Percentiles rank a stretch among this genome's conserved stretches.
These are phyloP conservation scores for Argynnis bischoffii DNA, from an alignment of 2,888 invertebrate species.

Conservation along the genomic window DNA sequence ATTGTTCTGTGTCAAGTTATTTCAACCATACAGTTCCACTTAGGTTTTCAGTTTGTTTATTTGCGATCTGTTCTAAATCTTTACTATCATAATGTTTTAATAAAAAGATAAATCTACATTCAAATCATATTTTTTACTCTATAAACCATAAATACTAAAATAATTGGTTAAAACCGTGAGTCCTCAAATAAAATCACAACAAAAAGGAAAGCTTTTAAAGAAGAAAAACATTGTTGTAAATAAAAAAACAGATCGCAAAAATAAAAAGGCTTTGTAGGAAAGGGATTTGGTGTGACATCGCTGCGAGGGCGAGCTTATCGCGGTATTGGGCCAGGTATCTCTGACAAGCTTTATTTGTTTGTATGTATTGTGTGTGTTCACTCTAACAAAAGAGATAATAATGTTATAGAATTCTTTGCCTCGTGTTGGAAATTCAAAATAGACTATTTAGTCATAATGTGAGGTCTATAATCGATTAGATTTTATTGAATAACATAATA, in stretches of 20 bases:
- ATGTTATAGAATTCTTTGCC: conserved; percentile 25
- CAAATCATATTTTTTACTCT: neutral
- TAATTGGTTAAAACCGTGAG: conserved; percentile 22
- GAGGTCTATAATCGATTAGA: neutral
- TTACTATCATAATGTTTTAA: neutral
- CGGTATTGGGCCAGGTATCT: conserved; percentile 56
- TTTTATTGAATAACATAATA: neutral
- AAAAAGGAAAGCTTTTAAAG: conserved; percentile 33
- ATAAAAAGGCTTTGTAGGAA: conserved; percentile 58
- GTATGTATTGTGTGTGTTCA: conserved; percentile 35
- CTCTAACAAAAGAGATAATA: conserved; percentile 33
- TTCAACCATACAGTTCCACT: conserved; percentile 5
- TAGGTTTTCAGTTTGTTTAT: too few relatives aligned
- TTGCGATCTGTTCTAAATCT: too few relatives aligned
- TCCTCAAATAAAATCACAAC: conserved; percentile 27
- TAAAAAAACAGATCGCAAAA: conserved; percentile 56
- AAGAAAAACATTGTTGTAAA: conserved; percentile 50
- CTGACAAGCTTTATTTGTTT: conserved; percentile 38
- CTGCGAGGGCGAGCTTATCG: conserved; percentile 59
- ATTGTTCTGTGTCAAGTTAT: neutral
- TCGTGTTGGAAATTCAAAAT: conserved; percentile 12
- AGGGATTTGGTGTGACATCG: conserved; percentile 65
- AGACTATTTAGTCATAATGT: neutral
- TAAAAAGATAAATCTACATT: conserved; percentile 19
- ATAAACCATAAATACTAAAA: conserved; percentile 6